Evolutionary conservation across 2,113 vertebrate genomes (phyloP), one percentile per base, ranked within the genome.

Genomic region (Piprites chloris): DNA sequence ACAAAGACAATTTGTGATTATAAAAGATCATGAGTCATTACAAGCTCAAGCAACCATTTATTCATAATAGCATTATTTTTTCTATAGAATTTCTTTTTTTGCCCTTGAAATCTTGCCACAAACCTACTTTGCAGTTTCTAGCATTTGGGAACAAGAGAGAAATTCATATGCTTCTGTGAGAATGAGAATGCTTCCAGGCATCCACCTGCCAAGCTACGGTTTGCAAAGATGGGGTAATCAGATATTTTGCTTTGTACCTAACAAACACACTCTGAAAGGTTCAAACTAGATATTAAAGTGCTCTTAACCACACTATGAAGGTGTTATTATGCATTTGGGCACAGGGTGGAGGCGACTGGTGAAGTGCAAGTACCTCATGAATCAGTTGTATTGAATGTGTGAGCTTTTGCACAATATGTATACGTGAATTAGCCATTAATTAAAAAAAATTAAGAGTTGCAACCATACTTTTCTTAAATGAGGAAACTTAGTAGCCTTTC

Each of bases 261-360:
- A 59, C 37, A 56, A 73, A 62, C 4, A 3, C 28, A 22, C 14
- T 69, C 59, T 44, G 46, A 84, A 80, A 69, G 7, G 32, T 41
- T 89, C 37, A 56, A 35, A 65, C 16, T 30, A 42, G 82, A 16
- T 18, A 72, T 10, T 28, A 52, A 39, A 52, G 9, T 16, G 30
- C 66, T 59, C 33, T 61, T 37, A 71, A 55, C 8, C 15, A 50
- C 0, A 0, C 21, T 33, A 3, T 1, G 11, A 13, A 66, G 21
- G 6, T 47, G 78, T 90, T 47, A 61, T 33, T 56, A 53, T 0
- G 3, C 5, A 9, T 21, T 26, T 56, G 15, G 44, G 89, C 53
- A 62, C 7, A 66, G 9, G 14, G 59, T 27, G 33, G 68, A 76
- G 76, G 33, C 0, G 0, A 79, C 11, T 68, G 28, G 47, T 7